Percentiles rank a stretch among this genome's conserved stretches.
phyloP scores from a whole-genome alignment of 2,888 invertebrate genomes.

The Netelia melanura region DNA sequence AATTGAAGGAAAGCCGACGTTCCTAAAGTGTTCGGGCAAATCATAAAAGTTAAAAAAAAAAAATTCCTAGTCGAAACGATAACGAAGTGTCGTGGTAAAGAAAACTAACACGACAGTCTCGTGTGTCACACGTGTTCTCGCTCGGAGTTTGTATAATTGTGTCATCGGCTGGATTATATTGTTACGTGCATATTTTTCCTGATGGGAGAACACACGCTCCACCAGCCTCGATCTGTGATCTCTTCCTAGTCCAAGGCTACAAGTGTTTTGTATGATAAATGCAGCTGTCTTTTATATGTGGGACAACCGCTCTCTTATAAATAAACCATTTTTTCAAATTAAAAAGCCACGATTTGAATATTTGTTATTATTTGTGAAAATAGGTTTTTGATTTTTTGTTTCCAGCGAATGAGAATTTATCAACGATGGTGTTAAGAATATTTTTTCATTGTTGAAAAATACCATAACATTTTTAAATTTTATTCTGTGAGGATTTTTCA shows the following conservation, averaged over 20 bases:
- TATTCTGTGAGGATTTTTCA: neutral
- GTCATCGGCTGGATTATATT: constrained; percentile 21
- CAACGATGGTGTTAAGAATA: no score
- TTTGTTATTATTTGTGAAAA: neutral
- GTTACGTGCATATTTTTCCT: constrained; percentile 33
- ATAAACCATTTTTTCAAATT: neutral
- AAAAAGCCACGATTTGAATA: neutral
- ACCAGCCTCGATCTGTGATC: constrained; percentile 11
- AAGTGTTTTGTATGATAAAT: neutral
- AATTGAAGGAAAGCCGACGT: constrained; percentile 21
- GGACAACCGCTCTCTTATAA: constrained; percentile 3
- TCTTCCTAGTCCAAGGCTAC: constrained; percentile 27
- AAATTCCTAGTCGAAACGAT: neutral
- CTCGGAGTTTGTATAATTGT: constrained; percentile 22
- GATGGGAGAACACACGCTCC: constrained; percentile 32
- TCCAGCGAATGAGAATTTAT: no score
- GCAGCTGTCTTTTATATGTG: neutral
- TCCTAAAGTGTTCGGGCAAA: constrained; percentile 1
- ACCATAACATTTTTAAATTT: no score
- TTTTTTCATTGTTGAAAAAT: no score
- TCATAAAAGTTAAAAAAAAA: constrained; percentile 4
- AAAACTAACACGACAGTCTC: constrained; percentile 22
- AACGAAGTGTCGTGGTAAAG: neutral
- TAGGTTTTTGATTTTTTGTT: no score
- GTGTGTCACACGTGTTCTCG: constrained; percentile 30